phyloP scores from a whole-genome alignment of 1,140 invertebrate genomes.

The Ceratosolen fusciceps region DNA sequence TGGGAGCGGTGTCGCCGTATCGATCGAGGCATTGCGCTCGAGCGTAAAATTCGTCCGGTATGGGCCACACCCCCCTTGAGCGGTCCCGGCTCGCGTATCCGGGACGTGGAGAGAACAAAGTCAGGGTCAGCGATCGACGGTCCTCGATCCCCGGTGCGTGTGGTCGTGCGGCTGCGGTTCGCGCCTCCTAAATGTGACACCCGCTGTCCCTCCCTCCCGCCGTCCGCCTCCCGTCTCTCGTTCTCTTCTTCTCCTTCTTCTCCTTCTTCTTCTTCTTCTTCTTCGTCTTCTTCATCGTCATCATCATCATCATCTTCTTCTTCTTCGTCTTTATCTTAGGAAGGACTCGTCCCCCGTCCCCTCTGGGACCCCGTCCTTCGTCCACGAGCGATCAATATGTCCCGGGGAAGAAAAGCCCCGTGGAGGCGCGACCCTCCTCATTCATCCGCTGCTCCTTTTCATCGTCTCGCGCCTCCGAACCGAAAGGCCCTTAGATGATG shows the following conservation, averaged over 20 bases:
- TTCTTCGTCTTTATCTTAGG: too few relatives aligned
- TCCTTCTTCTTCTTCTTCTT: too few relatives aligned
- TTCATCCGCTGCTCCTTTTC: neutral
- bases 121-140: slow-evolving; percentile 10
- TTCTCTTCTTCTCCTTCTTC: neutral
- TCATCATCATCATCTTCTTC: too few relatives aligned
- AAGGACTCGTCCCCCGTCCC: neutral
- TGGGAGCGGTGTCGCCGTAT: neutral
- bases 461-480: neutral
- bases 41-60: neutral
- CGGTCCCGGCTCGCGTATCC: slow-evolving; percentile 1
- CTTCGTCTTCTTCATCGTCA: too few relatives aligned
- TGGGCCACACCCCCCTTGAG: neutral
- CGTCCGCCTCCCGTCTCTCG: too few relatives aligned
- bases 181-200: neutral
- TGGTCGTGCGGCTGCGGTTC: slow-evolving; percentile 12
- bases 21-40: neutral
- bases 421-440: neutral
- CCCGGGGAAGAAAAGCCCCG: neutral
- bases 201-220: neutral
- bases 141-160: neutral
- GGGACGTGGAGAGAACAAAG: neutral
- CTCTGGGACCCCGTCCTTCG: neutral
- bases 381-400: neutral
- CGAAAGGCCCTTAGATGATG: slow-evolving; percentile 7